These are phyloP conservation scores for Stichopus horrens DNA, from an alignment of 53 echinoderm and acorn worm species.

Conservation along the genomic window DNA sequence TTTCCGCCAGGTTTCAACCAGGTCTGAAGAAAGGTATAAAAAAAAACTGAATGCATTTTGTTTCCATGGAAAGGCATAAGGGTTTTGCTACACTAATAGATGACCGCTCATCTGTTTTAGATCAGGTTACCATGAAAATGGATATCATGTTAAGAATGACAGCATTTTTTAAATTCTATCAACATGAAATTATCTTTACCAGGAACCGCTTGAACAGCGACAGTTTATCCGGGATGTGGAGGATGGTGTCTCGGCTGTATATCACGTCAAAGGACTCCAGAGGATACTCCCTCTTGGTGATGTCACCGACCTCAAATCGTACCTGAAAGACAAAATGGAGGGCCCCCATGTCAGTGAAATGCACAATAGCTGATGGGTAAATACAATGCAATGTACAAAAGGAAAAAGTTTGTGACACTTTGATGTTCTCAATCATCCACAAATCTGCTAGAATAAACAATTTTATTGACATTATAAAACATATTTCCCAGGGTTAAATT, in stretches of 20 bases:
- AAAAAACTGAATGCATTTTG: not conserved
- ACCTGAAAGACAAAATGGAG: slow-evolving; percentile 54
- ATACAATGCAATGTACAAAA: not conserved
- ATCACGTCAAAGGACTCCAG: slow-evolving; percentile 81
- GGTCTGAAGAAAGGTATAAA: slow-evolving; percentile 42
- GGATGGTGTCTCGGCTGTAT: slow-evolving; percentile 90
- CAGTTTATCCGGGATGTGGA: slow-evolving; percentile 78
- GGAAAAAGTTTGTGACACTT: not conserved
- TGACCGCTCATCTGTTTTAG: too few species aligned
- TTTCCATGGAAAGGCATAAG: not conserved
- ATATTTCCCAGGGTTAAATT: not conserved
- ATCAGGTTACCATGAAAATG: too few species aligned
- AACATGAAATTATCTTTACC: slow-evolving; percentile 49
- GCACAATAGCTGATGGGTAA: not conserved
- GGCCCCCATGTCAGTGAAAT: not conserved
- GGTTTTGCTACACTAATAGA: not conserved
- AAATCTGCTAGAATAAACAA: not conserved
- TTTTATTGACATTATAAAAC: not conserved
- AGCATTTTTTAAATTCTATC: too few species aligned
- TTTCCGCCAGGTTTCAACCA: slow-evolving; percentile 97
- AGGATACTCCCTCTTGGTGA: slow-evolving; percentile 82
- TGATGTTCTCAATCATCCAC: not conserved
- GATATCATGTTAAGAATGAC: too few species aligned
- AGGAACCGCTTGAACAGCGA: slow-evolving; percentile 74
- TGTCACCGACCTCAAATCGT: slow-evolving; percentile 87